Percentiles rank a stretch among this genome's conserved stretches.
Evolutionary conservation across 2,113 vertebrate species (phyloP).

Genomic region (Acrocephalus kingi): DNA sequence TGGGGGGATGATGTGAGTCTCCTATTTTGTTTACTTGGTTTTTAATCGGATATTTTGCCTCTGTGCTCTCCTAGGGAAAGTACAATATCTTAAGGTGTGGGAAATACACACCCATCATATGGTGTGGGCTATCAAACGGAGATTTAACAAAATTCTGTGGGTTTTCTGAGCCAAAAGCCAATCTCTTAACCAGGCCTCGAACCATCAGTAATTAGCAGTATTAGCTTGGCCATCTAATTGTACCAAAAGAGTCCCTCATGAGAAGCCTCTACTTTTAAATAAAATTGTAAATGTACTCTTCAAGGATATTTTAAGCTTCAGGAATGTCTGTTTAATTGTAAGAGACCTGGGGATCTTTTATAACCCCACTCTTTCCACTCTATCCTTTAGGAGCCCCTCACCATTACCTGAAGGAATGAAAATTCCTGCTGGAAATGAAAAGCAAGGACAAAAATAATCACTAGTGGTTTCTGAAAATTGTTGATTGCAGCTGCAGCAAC

Average conservation of each 20-base stretch:
- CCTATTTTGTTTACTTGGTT: background rate
- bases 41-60: background rate
- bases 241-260: too few relatives aligned
- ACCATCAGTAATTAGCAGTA: too few relatives aligned
- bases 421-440: constrained; percentile 21
- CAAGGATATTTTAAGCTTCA: too few relatives aligned
- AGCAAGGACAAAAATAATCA: background rate
- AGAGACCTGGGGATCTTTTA: background rate
- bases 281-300: too few relatives aligned
- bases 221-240: too few relatives aligned
- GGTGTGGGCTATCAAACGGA: background rate
- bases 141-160: background rate
- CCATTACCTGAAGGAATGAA: background rate
- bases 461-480: background rate
- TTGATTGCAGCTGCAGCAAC: background rate
- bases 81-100: background rate
- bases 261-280: too few relatives aligned
- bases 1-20: too few relatives aligned
- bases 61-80: background rate
- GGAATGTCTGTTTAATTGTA: background rate
- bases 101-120: background rate
- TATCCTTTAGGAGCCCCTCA: background rate
- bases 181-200: background rate
- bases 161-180: background rate
- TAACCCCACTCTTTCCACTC: background rate